Base-by-base conservation (phyloP, 2,113 vertebrate genomes). In the Orcinus orca region DNA sequence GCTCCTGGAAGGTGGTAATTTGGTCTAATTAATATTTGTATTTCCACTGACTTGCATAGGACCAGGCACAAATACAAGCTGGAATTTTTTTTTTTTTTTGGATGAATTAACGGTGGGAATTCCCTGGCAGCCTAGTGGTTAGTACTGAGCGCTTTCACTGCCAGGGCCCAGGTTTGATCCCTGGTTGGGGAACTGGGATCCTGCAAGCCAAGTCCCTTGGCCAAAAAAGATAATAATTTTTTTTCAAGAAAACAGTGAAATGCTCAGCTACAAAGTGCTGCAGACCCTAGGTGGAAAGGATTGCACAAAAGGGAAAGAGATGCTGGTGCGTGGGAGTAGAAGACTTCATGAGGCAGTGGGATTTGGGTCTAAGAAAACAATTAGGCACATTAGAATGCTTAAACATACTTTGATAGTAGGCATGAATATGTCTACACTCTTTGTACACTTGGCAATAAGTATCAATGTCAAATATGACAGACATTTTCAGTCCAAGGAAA, bases 341-440 rank as follows among this genome's bases (percentile, higher is more conserved):
- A 86, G 68, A n/a, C 47, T 76, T 90, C 76, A 20, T 26, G 53
- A 88, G 55, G 71, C 23, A 47, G 77, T 83, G 31, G 53, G 20
- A 70, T 97, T 87, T 88, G 82, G 53, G 14, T 63, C 60, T 82
- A 53, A 87, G 74, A 82, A 92, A 92, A 91, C 50, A 65, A 68
- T 50, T 50, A 55, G 26, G 18, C 25, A 88, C 23, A 44, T 83
- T 44, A 83, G 21, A 79, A 82, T 79, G 44, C 17, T 83, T 73
- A 71, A 8, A 65, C 12, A n/a, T 47, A 70, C 26, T 9, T 91
- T 90, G 76, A 50, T 86, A 82, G 76, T 77, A 23, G 44, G 44
- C 13, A 65, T 82, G 55, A 87, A 73, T 80, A 85, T 73, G 25
- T 62, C 47, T 84, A 67, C 6, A 53, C 25, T 74, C 38, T 80